Base-by-base conservation (phyloP, 2,888 invertebrate genomes). In the Scotopteryx bipunctaria region DNA sequence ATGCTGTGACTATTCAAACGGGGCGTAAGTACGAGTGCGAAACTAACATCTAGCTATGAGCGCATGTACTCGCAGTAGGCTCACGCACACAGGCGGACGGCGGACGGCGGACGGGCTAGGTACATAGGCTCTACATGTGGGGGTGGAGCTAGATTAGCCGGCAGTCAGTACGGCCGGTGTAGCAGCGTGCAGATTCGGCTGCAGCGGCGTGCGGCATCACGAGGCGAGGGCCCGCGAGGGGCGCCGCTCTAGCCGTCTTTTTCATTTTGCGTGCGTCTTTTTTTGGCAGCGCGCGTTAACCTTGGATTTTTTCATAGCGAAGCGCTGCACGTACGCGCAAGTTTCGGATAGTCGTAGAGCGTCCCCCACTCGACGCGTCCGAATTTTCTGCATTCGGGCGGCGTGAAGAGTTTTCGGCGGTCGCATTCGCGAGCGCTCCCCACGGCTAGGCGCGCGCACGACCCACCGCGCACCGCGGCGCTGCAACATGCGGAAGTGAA, bases 271-370 rank as follows among this genome's bases (percentile, higher is more conserved):
- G 86, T 86, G 86, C 85, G 89, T 89, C 90, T 90, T 90, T 89
- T 90, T 90, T 90, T 87, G 90, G 89, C 89, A 88, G 77, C 88
- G 87, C 86, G 86, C 81, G 83, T 83, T 89, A 88, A 88, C 89
- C 90, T 90, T 90, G 90, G 84, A 82, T 83, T 89, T 90, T 85
- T 85, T 85, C 87, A 87, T 86, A 87, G 85, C 83, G 81, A 84
- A 86, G 86, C 87, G 86, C 73, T 85, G 90, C 89, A 89, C 87
- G 89, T 89, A 88, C 86, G 83, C 86, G 73, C 86, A 83, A 84
- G 84, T 83, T 86, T 87, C 81, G 87, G 81, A 84, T 87, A 88
- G 88, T 81, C 88, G 81, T 83, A 88, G 89, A 86, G 81, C 87
- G 86, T 83, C 87, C 89, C 88, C 88, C 87, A 84, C 88, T 84